These are phyloP conservation scores for Aphelinus atriplicis DNA, from an alignment of 1,140 invertebrate genomes.

Conservation along the genomic window DNA sequence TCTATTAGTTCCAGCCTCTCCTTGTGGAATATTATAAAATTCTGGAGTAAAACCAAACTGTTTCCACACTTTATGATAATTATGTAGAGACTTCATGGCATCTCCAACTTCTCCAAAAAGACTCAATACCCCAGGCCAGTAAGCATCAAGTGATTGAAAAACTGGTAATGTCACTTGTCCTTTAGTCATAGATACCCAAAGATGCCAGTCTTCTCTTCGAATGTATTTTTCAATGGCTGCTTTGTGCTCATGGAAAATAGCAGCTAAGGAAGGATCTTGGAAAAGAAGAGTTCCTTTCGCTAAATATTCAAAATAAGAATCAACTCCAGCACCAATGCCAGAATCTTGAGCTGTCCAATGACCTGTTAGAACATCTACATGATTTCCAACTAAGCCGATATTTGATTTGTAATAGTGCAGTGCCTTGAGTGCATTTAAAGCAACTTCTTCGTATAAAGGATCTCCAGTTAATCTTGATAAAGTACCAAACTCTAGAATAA, in stretches of 20 bases:
- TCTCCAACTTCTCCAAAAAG: constrained; percentile 85
- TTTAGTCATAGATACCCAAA: constrained; percentile 96
- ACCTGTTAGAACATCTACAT: constrained; percentile 94
- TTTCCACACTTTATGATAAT: constrained; percentile 95
- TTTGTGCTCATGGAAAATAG: constrained; percentile 89
- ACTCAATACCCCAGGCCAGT: constrained; percentile 97
- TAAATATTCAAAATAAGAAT: constrained; percentile 99
- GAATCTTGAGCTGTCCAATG: constrained; percentile 97
- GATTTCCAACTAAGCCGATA: constrained; percentile 95
- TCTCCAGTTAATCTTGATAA: constrained; percentile 94
- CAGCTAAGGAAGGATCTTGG: constrained; percentile 86
- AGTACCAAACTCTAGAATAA: constrained; percentile 96
- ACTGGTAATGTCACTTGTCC: constrained; percentile 95
- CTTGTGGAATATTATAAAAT: constrained; percentile 94
- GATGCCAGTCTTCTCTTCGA: constrained; percentile 93
- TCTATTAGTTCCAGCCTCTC: constrained; percentile 82
- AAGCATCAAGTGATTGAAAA: constrained; percentile 98
- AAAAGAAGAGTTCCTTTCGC: constrained; percentile 90
- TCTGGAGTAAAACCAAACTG: constrained; percentile 98
- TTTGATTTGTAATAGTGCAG: constrained; percentile 85
- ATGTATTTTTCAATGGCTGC: constrained; percentile 89
- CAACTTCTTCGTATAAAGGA: constrained; percentile 93
- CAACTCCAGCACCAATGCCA: constrained; percentile 92
- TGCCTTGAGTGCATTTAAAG: constrained; percentile 89
- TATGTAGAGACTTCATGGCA: constrained; percentile 92